Evolutionary conservation across 2,797 vertebrate species (phyloP).

Genomic region (Podargus strigoides): DNA sequence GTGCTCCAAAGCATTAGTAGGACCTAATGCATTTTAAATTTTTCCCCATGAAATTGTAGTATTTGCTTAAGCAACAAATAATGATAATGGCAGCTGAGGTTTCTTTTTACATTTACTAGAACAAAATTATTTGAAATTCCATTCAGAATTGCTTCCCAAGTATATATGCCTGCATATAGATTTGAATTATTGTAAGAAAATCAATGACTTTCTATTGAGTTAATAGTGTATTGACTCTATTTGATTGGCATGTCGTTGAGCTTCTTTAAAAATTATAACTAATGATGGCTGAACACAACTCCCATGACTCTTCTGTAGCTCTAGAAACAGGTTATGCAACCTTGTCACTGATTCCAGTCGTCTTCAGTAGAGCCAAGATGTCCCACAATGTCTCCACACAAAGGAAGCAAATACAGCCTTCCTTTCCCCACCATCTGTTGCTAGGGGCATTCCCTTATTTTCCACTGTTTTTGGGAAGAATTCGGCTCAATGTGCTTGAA

Average conservation of each 20-base stretch:
- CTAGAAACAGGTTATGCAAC: not conserved
- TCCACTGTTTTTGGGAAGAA: not conserved
- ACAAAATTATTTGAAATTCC: not conserved
- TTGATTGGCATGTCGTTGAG: not conserved
- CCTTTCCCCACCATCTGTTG: not conserved
- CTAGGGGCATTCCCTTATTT: not conserved
- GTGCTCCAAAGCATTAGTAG: not conserved
- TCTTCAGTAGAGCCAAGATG: not conserved
- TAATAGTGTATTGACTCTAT: not conserved
- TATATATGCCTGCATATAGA: not conserved
- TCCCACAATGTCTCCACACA: not conserved
- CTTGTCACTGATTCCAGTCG: not conserved
- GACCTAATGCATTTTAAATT: not conserved
- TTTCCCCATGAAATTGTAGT: not conserved
- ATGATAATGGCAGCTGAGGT: not conserved
- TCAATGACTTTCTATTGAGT: not conserved
- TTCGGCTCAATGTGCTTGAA: not conserved
- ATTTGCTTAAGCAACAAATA: not conserved
- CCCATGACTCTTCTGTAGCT: not conserved
- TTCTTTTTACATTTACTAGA: not conserved
- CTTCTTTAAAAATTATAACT: not conserved
- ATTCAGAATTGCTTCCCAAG: not conserved
- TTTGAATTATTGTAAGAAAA: not conserved
- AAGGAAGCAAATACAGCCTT: not conserved
- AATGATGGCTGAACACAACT: not conserved